These are phyloP conservation scores for Drosophila histrio DNA, from an alignment of 2,888 invertebrate species.

Conservation along the genomic window DNA sequence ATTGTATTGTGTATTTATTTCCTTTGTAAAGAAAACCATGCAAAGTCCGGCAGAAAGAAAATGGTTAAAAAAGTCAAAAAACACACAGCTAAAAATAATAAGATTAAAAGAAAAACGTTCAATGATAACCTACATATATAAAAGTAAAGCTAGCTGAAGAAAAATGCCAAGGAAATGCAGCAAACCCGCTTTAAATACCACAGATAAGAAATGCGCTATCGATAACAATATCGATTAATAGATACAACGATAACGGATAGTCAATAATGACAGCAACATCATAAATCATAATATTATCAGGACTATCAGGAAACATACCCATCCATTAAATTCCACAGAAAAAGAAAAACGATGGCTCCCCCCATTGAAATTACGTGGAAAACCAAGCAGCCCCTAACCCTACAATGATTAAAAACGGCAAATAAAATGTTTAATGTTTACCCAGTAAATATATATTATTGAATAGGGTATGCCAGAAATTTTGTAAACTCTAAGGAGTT, in stretches of 20 bases:
- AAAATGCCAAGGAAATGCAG: background rate
- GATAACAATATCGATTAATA: constrained; percentile 5
- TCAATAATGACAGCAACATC: background rate
- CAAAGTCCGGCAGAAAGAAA: background rate
- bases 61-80: too few species aligned
- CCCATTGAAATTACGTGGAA: background rate
- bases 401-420: background rate
- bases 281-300: background rate
- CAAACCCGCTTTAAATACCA: background rate
- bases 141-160: background rate
- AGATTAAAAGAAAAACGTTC: background rate
- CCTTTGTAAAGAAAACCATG: background rate
- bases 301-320: background rate
- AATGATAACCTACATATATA: too few species aligned
- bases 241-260: background rate
- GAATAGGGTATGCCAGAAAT: background rate
- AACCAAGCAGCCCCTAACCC: background rate
- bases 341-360: background rate
- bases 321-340: constrained; percentile 4
- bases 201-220: background rate
- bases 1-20: too few species aligned
- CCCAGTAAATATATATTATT: background rate
- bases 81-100: background rate
- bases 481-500: background rate
- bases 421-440: background rate